phyloP scores from a whole-genome alignment of 2,113 vertebrate species.

The Connochaetes taurinus region DNA sequence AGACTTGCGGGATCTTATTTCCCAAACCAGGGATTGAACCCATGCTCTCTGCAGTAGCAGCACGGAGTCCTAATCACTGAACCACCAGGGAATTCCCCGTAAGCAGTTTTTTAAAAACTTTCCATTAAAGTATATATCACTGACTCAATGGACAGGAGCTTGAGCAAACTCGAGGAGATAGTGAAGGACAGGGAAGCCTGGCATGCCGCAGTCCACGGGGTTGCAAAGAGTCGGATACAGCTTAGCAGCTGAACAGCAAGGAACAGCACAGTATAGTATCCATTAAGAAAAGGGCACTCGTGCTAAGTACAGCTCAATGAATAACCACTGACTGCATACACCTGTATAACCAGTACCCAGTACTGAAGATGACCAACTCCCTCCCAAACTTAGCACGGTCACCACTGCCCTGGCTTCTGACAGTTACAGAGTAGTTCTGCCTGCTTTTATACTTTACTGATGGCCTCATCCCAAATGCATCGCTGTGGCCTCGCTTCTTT shows the following conservation, averaged over 20 bases:
- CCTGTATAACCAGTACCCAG: background rate
- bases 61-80: background rate
- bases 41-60: background rate
- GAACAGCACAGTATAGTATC: background rate
- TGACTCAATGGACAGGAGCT: background rate
- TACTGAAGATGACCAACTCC: background rate
- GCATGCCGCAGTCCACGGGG: background rate
- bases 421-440: background rate
- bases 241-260: background rate
- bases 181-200: background rate
- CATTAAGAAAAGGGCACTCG: background rate
- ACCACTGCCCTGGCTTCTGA: background rate
- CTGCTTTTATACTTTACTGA: background rate
- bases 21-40: background rate
- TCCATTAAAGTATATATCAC: background rate
- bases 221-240: background rate
- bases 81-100: background rate
- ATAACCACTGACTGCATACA: background rate
- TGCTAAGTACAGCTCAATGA: background rate
- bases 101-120: background rate
- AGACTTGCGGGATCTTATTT: background rate
- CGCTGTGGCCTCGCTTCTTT: background rate
- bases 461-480: background rate
- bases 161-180: background rate
- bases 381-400: background rate